Evolutionary conservation across 2,797 vertebrate genomes (phyloP).

Genomic region (Odontamblyopus lacepedii): DNA sequence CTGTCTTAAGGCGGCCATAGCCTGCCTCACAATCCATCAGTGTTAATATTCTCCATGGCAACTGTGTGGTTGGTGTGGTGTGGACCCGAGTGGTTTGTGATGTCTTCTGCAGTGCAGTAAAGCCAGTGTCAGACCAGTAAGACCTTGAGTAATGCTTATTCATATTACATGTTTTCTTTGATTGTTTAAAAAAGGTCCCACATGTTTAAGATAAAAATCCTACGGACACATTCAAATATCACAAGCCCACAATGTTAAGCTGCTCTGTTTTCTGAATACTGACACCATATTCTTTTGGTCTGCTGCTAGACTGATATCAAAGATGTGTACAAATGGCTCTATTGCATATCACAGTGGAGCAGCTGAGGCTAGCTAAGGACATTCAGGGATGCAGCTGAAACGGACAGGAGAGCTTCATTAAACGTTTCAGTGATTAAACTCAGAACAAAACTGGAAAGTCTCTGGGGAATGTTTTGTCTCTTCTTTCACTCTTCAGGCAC

Average conservation of each 20-base stretch:
- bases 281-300: slow-evolving; percentile 68
- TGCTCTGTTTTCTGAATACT: slow-evolving; percentile 63
- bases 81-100: slow-evolving; percentile 53
- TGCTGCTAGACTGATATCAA: slow-evolving; percentile 61
- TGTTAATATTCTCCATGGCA: slow-evolving; percentile 74
- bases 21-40: slow-evolving; percentile 62
- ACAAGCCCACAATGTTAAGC: slow-evolving; percentile 60
- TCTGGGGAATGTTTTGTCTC: slow-evolving; percentile 46
- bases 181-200: slow-evolving; percentile 54
- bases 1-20: slow-evolving; percentile 60
- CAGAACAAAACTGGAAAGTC: slow-evolving; percentile 70
- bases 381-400: slow-evolving; percentile 78
- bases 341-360: slow-evolving; percentile 51
- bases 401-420: slow-evolving; percentile 68
- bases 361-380: slow-evolving; percentile 66
- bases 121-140: slow-evolving; percentile 59
- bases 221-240: slow-evolving; percentile 48
- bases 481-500: slow-evolving; percentile 1
- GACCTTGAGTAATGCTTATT: slow-evolving; percentile 60
- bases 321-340: slow-evolving; percentile 48
- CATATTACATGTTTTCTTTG: slow-evolving; percentile 65
- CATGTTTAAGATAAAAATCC: slow-evolving; percentile 56
- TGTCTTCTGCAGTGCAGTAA: slow-evolving; percentile 73
- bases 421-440: slow-evolving; percentile 80
- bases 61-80: slow-evolving; percentile 66